phyloP scores from a whole-genome alignment of 2,888 invertebrate genomes.

The Pomacea canaliculata region DNA sequence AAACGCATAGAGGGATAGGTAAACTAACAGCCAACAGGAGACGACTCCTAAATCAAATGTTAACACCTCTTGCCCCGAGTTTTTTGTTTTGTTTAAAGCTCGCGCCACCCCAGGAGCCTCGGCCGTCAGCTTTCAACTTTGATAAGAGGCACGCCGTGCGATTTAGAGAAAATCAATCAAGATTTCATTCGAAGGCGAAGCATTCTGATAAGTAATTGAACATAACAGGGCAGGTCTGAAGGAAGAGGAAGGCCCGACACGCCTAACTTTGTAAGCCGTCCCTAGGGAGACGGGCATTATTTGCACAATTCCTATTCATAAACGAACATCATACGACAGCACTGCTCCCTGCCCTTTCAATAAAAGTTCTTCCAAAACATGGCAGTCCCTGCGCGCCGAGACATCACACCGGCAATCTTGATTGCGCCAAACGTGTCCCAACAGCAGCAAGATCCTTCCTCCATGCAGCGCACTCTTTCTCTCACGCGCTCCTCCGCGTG shows the following conservation, averaged over 20 bases:
- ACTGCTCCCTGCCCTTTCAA: constrained; percentile 13
- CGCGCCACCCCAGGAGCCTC: too few species aligned
- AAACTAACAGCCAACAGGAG: too few species aligned
- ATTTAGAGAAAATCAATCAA: neutral
- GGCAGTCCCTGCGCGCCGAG: constrained; percentile 21
- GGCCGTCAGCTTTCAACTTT: too few species aligned
- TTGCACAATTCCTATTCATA: constrained; percentile 14
- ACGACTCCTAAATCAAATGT: too few species aligned
- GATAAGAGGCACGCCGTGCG: too few species aligned
- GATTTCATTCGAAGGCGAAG: neutral
- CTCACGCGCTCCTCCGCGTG: neutral
- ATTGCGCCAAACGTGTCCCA: neutral
- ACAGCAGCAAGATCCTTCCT: neutral
- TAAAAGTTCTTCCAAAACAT: neutral
- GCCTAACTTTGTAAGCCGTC: neutral
- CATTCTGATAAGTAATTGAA: constrained; percentile 23
- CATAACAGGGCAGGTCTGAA: neutral
- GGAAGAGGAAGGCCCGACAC: neutral
- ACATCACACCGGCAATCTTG: constrained; percentile 1
- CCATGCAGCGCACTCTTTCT: neutral
- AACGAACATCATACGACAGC: constrained; percentile 8
- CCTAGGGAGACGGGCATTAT: constrained; percentile 7
- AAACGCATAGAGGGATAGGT: too few species aligned
- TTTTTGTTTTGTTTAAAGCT: too few species aligned
- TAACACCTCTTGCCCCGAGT: too few species aligned